Evolutionary conservation across 2,113 vertebrate genomes (phyloP), one percentile per base, ranked within the genome.

Genomic region (Holacanthus passer): DNA sequence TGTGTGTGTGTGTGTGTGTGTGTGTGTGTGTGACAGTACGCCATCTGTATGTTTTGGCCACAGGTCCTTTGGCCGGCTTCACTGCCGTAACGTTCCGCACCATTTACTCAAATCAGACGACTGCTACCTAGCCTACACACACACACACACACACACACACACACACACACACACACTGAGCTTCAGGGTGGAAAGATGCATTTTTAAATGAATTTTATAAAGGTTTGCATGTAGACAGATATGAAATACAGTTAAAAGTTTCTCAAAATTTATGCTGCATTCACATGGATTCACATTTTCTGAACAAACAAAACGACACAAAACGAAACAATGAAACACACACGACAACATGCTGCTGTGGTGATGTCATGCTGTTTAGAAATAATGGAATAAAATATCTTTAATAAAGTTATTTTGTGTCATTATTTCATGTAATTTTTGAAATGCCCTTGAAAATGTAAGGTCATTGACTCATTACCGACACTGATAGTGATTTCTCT

Each of bases 41-140:
- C 85, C 80, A 82, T 85, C 84, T 87, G 85, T 77, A 76, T 85
- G 76, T 75, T 83, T 85, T 89, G 79, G 88, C 88, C 79, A 87
- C 72, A 87, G 88, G 85, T 89, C 82, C 81, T 81, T 85, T 89
- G 88, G 82, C 76, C 79, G 39, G 80, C 66, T 55, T 70, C 56
- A 47, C n/a, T 24, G 37, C 65, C 16, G 6, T 52, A 71, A 64
- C 9, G 52, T 87, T 89, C 75, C 84, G 87, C 79, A 77, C 82
- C 75, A 82, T 89, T 89, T 73, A 87, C 74, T 82, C 77, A 77
- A 66, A 87, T 87, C 67, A 81, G 66, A 80, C 75, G 53, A 87
- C 74, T 72, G 85, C 52, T 64, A 82, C 69, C 22, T 45, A 66
- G 22, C 50, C 43, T 17, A 39, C 56, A 43, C 68, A 63, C 71